Conservation (phyloP, 2,888 invertebrate genomes). For the Octodonta nipae region DNA sequence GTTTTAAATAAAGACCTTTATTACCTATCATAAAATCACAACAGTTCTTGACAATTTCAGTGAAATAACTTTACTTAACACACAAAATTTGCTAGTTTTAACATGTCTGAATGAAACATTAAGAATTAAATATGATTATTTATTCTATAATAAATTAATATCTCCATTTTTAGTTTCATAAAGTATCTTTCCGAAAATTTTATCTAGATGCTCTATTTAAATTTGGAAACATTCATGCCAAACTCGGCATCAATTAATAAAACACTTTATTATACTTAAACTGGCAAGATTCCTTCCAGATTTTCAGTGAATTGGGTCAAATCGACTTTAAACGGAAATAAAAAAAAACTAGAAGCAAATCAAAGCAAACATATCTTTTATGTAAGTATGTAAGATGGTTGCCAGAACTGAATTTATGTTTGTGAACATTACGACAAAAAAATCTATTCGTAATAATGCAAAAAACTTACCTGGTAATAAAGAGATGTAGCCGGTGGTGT, state of each 20-base stretch:
- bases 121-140: too few relatives aligned
- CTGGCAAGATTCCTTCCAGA: conserved; percentile 23
- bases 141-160: too few relatives aligned
- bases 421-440: conserved; percentile 1
- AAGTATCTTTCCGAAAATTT: too few relatives aligned
- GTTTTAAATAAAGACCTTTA: too few relatives aligned
- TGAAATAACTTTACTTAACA: too few relatives aligned
- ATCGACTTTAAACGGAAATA: conserved; percentile 6
- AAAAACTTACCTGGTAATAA: conserved; percentile 28
- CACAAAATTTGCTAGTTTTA: too few relatives aligned
- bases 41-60: too few relatives aligned
- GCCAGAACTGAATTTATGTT: conserved; percentile 7
- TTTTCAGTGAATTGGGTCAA: conserved; percentile 13
- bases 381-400: conserved; percentile 7
- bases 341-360: conserved; percentile 6
- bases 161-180: too few relatives aligned
- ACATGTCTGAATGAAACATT: too few relatives aligned
- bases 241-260: conserved; percentile 1
- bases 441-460: conserved; percentile 2
- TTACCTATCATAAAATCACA: too few relatives aligned
- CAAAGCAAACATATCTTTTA: too few relatives aligned
- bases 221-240: neutral
- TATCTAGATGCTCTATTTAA: too few relatives aligned
- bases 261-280: conserved; percentile 1
- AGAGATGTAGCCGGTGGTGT: conserved; percentile 26